Evolutionary conservation across 2,113 vertebrate species (phyloP), one percentile per base, ranked within the genome.

Genomic region (Odocoileus virginianus): DNA sequence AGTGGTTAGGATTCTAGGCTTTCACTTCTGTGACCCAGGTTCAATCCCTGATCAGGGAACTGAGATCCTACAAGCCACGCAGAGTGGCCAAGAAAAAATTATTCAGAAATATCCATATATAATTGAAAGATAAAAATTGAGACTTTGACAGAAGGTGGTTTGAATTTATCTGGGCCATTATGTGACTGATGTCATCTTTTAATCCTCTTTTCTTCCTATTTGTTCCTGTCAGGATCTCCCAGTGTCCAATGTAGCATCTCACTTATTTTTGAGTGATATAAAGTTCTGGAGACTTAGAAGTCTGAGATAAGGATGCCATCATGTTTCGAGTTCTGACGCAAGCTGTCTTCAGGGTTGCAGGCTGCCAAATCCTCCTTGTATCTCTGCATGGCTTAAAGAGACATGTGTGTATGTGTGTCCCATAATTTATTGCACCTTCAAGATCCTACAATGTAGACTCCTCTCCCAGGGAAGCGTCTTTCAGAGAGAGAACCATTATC

Each of bases 341-440:
- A 0, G 7, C 43, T 47, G 45, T 81, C 78, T 50, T 50, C 28
- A 33, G 45, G 45, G 28, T 6, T 81, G 28, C 45, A 11, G 8
- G 14, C 78, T 50, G 45, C 28, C 9, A 2, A 50, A 50, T 50
- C 10, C 45, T 33, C 43, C 28, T 81, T 81, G 28, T 50, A 81
- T 33, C 45, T 79, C 45, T 43, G 45, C 78, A 50, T 81, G 78
- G 28, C 45, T 81, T 81, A 50, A 81, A 81, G 16, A 50, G 78
- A 81, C 4, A 0, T 50, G 78, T 81, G 76, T 78, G 64, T 71
- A 25, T n/a, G 64, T 79, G 16, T 81, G 27, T 81, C 78, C 45
- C 78, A 50, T 81, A 91, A 78, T 98, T 97, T 98, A 98, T 95
- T 98, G 52, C 25, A 43, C 93, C 86, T 89, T 96, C 47, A 45